Percentiles rank a stretch among this genome's conserved stretches.
Evolutionary conservation across 2,797 vertebrate species (phyloP).

Genomic region (Typhlichthys subterraneus): DNA sequence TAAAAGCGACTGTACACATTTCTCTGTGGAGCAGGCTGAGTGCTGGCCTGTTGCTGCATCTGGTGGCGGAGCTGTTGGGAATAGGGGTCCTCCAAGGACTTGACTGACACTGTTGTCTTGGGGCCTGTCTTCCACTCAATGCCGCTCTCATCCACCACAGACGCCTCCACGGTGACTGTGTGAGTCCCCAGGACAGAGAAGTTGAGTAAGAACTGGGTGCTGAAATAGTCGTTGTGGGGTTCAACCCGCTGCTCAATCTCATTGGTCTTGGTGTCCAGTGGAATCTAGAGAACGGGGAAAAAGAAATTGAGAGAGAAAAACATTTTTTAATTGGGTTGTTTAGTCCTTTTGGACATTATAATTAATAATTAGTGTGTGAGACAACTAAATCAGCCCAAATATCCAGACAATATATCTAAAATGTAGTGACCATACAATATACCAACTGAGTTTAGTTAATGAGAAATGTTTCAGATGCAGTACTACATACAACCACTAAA

Average conservation of each 20-base stretch:
- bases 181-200: conserved; percentile 91
- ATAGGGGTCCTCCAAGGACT: conserved; percentile 94
- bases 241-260: conserved; percentile 97
- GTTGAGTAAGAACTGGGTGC: conserved; percentile 95
- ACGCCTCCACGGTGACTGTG: conserved; percentile 92
- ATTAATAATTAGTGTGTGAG: too few species aligned
- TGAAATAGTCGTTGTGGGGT: conserved; percentile 98
- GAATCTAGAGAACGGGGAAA: conserved; percentile 73
- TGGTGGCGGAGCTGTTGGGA: conserved; percentile 95
- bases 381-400: too few species aligned
- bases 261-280: conserved; percentile 87
- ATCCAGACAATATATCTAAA: too few species aligned
- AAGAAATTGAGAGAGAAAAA: not conserved
- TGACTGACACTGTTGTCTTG: conserved; percentile 89
- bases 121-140: conserved; percentile 96
- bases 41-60: conserved; percentile 82
- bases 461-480: too few species aligned
- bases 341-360: too few species aligned
- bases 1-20: conserved; percentile 84
- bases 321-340: too few species aligned
- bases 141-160: conserved; percentile 91
- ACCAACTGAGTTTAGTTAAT: too few species aligned
- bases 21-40: conserved; percentile 81
- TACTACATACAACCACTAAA: too few species aligned
- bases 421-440: too few species aligned